Evolutionary conservation across 2,888 invertebrate genomes (phyloP), one percentile per base, ranked within the genome.

Genomic region (Xanthia togata): DNA sequence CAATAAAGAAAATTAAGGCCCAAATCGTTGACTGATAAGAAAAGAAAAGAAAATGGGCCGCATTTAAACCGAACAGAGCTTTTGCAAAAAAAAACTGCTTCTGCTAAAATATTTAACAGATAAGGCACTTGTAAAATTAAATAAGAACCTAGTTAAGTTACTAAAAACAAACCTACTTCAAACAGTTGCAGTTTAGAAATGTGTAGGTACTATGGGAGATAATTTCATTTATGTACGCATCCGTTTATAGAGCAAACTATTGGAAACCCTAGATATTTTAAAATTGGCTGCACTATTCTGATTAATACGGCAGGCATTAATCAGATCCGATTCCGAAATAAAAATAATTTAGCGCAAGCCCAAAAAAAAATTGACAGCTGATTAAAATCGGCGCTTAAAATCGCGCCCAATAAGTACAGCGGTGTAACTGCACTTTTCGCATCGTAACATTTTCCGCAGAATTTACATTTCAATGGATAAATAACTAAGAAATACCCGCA

Each of bases 391-490:
- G n/a, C 41, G 68, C 75, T 76, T 53, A 62, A 82, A 75, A 74
- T 70, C 62, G 14, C 63, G 63, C 47, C 9, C 60, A 31, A 64
- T 55, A 78, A 63, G 69, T 67, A 76, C 38, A 74, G 31, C 65
- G 59, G 55, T 38, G 83, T 73, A 84, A 64, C 83, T 74, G 74
- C 69, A 81, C 78, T 35, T 63, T 41, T 31, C 55, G 41, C 69
- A 73, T 81, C 76, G 74, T 67, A 59, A 70, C 31, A 74, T 68
- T 73, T 82, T 76, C 20, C 14, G 12, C 62, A 41, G 53, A 72
- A 78, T 78, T 69, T 74, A 72, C 47, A 72, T 70, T 74, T 73
- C 31, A 84, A 74, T 74, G 17, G 23, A 70, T n/a, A 74, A 69
- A 67, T 84, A 53, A 81, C 63, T 60, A 26, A 81, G 72, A 72